Base-by-base conservation (phyloP, 1,140 invertebrate species). In the Daktulosphaira vitifoliae region DNA sequence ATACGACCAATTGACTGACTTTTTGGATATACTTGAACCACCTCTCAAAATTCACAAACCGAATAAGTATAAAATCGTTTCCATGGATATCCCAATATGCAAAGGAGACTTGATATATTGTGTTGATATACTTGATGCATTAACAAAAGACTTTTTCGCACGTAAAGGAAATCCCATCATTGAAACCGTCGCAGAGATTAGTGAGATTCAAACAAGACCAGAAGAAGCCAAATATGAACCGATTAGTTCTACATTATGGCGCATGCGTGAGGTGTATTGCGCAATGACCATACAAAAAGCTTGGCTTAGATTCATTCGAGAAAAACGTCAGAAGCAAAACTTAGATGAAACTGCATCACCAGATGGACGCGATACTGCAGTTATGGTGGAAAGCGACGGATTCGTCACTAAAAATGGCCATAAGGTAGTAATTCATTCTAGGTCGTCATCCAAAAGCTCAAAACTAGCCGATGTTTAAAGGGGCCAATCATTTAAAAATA, bases 31-130 rank as follows among this genome's bases (percentile, higher is more conserved):
- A 65, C 81, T 96, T 51, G 92, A 96, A 75, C 88, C 90, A 54
- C 92, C 92, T 66, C 78, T 96, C 66, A 90, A 96, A 78, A 94
- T 98, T 70, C 92, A 95, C 74, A 97, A 97, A 77, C 95, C 95
- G 50, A 98, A 98, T 76, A 95, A 97, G 80, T 97, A 96, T 78
- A 96, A 96, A 82, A 93, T 98, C 73, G 91, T 97, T 74, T 92
- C 90, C 70, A 93, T 98, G 89, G 93, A 98, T 77, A 97, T 98
- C 75, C 90, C 94, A 53, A 98, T 98, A 74, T 98, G 94, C 80
- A 92, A 94, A 78, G 90, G 88, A 46, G 94, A 98, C 78, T 82
- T 89, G 77, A 92, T 96, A 83, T 96, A 92, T 80, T 98, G 95
- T 78, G 90, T 96, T 70, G 95, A 98, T 79, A 96, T 98, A 72